Conservation (phyloP, 2,888 invertebrate species). For the Neoscelio sp. region DNA sequence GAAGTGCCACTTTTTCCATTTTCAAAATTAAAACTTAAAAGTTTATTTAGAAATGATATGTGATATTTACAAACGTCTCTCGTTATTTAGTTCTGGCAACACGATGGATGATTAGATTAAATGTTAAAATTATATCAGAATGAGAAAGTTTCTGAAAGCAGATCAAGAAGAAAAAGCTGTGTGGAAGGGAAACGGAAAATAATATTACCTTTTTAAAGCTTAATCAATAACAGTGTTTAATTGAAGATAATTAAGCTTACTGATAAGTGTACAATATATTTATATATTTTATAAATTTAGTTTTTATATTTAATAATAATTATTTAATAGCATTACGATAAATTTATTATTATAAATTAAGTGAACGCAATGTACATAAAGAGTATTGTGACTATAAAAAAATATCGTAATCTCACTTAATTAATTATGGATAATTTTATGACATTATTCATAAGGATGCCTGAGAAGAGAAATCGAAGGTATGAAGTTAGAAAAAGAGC, state of each 20-base stretch:
- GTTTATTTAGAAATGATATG: background rate
- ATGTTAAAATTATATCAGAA: slow-evolving; percentile 5
- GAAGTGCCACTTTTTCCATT: background rate
- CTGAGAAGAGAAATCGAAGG: slow-evolving; percentile 45
- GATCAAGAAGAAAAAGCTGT: background rate
- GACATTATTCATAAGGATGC: slow-evolving; percentile 6
- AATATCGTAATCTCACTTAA: no score
- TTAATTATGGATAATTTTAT: slow-evolving; percentile 21
- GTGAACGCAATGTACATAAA: no score
- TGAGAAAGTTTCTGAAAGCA: slow-evolving; percentile 26
- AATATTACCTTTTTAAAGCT: no score
- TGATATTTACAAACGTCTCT: slow-evolving; percentile 44
- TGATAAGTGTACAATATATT: no score
- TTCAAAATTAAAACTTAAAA: background rate
- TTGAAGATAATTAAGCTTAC: background rate
- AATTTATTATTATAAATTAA: no score
- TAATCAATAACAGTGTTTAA: background rate
- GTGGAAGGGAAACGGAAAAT: background rate
- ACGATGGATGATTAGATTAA: slow-evolving; percentile 40
- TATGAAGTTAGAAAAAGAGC: slow-evolving; percentile 21
- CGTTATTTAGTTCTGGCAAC: slow-evolving; percentile 60
- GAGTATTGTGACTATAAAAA: no score
- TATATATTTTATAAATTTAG: no score
- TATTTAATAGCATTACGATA: no score
- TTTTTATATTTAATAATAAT: no score